Evolutionary conservation across 2,888 invertebrate species (phyloP).

Genomic region (Patella pellucida): DNA sequence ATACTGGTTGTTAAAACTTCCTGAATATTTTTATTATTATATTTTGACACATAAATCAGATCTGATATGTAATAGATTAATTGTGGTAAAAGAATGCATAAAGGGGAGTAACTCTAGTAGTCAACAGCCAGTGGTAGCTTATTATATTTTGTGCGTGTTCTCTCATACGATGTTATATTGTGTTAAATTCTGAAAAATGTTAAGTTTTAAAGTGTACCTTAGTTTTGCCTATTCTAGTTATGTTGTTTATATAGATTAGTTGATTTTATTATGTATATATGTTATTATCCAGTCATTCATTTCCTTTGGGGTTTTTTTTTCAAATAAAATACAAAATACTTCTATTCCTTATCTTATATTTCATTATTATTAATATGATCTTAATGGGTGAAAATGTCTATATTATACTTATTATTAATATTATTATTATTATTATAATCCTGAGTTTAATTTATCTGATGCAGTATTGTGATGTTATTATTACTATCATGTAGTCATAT

Average conservation of each 20-base stretch:
- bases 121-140: conserved; percentile 1
- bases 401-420: neutral
- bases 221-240: conserved; percentile 16
- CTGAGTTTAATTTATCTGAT: conserved; percentile 3
- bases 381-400: neutral
- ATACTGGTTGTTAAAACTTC: no score
- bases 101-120: neutral
- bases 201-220: conserved; percentile 13
- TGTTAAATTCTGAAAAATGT: conserved; percentile 6
- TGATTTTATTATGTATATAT: conserved; percentile 1
- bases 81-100: neutral
- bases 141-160: neutral
- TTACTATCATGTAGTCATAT: neutral
- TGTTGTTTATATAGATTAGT: conserved; percentile 8
- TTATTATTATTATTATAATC: conserved; percentile 3
- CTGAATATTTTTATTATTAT: no score
- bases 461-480: conserved; percentile 7
- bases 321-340: neutral
- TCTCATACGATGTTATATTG: neutral
- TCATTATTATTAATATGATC: neutral
- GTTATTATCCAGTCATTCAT: neutral
- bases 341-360: neutral
- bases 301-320: neutral
- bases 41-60: no score
- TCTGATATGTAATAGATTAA: no score